Conservation (phyloP, 1,140 invertebrate species). For the Pentalonia nigronervosa region DNA sequence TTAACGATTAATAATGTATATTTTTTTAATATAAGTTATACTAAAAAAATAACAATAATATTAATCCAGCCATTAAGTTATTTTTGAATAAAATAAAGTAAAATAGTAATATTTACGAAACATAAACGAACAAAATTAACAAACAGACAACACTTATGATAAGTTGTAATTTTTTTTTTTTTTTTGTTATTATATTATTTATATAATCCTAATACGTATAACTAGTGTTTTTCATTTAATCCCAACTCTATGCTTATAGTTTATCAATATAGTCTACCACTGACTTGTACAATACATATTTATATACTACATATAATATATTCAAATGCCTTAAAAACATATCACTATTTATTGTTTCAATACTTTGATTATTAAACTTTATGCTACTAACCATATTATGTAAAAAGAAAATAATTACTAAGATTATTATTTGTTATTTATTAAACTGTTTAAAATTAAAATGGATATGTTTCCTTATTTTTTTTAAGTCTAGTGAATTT, state of each 20-base stretch:
- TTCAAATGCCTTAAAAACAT: conserved; percentile 9
- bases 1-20: conserved; percentile 31
- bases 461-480: not conserved
- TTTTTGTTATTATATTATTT: conserved; percentile 47
- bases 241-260: not conserved
- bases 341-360: conserved; percentile 38
- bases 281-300: conserved; percentile 10
- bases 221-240: conserved; percentile 21
- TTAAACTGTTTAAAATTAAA: conserved; percentile 17
- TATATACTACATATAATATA: not conserved
- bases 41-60: not conserved
- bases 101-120: conserved; percentile 29
- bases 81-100: conserved; percentile 19
- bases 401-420: not conserved
- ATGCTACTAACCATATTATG: conserved; percentile 24
- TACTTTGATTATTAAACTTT: conserved; percentile 25
- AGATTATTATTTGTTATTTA: conserved; percentile 47
- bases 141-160: conserved; percentile 29
- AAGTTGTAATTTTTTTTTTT: conserved; percentile 21
- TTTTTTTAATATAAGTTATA: conserved; percentile 18
- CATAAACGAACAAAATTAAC: conserved; percentile 52
- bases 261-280: not conserved
- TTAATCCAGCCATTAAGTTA: conserved; percentile 16
- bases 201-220: conserved; percentile 30
- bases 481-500: not conserved